Evolutionary conservation across 2,888 invertebrate species (phyloP).

Genomic region (Aphrophora alni): DNA sequence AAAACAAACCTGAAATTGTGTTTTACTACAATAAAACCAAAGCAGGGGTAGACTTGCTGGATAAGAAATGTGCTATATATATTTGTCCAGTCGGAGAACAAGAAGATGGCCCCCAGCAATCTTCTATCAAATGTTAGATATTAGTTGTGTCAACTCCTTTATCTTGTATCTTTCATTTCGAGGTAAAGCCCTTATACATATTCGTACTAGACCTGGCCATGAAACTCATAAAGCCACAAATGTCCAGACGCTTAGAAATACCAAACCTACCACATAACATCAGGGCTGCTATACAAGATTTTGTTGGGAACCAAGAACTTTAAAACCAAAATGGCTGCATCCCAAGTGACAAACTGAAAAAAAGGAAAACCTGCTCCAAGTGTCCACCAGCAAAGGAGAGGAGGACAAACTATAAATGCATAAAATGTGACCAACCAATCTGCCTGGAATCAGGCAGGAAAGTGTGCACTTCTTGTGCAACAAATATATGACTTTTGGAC

Average conservation of each 20-base stretch:
- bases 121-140: slow-evolving; percentile 19
- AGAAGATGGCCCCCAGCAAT: slow-evolving; percentile 11
- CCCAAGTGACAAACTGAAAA: no score
- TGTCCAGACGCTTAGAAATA: slow-evolving; percentile 8
- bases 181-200: slow-evolving; percentile 3
- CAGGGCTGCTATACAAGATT: slow-evolving; percentile 16
- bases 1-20: background rate
- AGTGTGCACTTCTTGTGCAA: slow-evolving; percentile 5
- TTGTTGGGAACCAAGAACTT: slow-evolving; percentile 14
- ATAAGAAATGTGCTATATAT: slow-evolving; percentile 14
- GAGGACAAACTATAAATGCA: slow-evolving; percentile 11
- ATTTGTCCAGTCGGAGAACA: no score
- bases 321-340: slow-evolving; percentile 14
- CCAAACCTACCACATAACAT: slow-evolving; percentile 10
- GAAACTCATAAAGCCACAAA: slow-evolving; percentile 6
- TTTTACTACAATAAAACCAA: background rate
- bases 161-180: slow-evolving; percentile 14
- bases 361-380: no score
- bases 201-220: slow-evolving; percentile 14
- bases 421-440: slow-evolving; percentile 17
- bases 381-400: slow-evolving; percentile 15
- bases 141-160: slow-evolving; percentile 3
- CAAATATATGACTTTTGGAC: slow-evolving; percentile 9
- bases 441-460: slow-evolving; percentile 12
- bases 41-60: slow-evolving; percentile 8